phyloP scores from a whole-genome alignment of 2,113 vertebrate genomes.

The Orientallactaga bullata region DNA sequence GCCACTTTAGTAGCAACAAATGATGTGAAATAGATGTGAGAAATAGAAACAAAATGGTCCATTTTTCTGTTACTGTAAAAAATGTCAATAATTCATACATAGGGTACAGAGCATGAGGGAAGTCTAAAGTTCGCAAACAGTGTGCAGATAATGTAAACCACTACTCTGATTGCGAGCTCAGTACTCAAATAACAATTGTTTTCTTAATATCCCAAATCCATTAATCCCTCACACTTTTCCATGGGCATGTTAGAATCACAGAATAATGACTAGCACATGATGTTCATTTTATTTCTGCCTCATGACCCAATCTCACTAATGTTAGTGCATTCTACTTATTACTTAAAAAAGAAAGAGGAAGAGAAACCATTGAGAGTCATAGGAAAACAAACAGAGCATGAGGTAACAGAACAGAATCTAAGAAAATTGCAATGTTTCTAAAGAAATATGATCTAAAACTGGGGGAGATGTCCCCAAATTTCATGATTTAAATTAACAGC shows the following conservation, averaged over 20 bases:
- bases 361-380: neutral
- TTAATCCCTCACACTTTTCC: neutral
- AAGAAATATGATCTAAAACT: neutral
- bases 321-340: neutral
- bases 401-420: neutral
- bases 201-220: neutral
- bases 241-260: too few relatives aligned
- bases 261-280: neutral
- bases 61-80: neutral
- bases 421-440: neutral
- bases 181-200: neutral
- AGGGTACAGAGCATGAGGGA: neutral
- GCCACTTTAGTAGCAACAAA: conserved; percentile 33
- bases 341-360: neutral
- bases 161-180: neutral
- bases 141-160: neutral
- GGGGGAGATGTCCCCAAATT: neutral
- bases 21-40: neutral
- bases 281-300: neutral
- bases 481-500: neutral
- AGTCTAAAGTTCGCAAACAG: neutral
- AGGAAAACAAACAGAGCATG: neutral
- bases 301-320: neutral
- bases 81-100: neutral
- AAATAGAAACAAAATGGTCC: conserved; percentile 43